These are phyloP conservation scores for Stegana nigrithorax DNA, from an alignment of 2,888 invertebrate species.

Conservation along the genomic window DNA sequence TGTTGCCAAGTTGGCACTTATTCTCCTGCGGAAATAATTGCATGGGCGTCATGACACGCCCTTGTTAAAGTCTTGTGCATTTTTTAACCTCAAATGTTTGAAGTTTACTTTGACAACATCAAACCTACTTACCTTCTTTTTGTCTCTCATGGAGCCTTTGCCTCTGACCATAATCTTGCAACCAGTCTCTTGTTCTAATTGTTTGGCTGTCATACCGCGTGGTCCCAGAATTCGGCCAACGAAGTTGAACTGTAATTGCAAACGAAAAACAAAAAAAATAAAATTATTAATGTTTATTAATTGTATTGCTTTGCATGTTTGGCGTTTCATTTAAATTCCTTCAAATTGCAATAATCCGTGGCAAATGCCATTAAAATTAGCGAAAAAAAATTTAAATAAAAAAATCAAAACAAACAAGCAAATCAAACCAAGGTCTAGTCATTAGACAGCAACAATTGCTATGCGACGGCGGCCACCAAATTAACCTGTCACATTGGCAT, in stretches of 20 bases:
- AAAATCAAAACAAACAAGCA: slow-evolving; percentile 1
- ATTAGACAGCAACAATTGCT: neutral
- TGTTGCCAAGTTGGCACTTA: too few species aligned
- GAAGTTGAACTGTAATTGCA: slow-evolving; percentile 95
- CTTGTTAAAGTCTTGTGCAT: too few species aligned
- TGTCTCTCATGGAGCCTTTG: slow-evolving; percentile 99
- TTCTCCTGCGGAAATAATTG: too few species aligned
- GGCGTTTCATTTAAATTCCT: neutral
- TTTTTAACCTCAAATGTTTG: neutral
- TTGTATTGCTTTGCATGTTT: neutral
- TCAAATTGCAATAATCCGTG: too few species aligned
- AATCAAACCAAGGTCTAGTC: neutral
- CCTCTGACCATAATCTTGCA: slow-evolving; percentile 99
- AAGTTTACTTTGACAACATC: neutral
- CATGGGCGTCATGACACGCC: too few species aligned
- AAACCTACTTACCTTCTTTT: slow-evolving; percentile 88
- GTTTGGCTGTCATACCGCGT: slow-evolving; percentile 99
- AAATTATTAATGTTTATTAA: slow-evolving; percentile 27
- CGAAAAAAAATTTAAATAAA: neutral
- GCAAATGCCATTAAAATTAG: neutral
- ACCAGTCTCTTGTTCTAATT: slow-evolving; percentile 99
- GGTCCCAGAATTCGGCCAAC: slow-evolving; percentile 99
- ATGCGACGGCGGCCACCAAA: slow-evolving; percentile 25
- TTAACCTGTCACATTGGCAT: slow-evolving; percentile 32
- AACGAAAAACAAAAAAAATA: slow-evolving; percentile 33